Evolutionary conservation across 2,797 vertebrate genomes (phyloP).

Genomic region (Crax fasciolata): DNA sequence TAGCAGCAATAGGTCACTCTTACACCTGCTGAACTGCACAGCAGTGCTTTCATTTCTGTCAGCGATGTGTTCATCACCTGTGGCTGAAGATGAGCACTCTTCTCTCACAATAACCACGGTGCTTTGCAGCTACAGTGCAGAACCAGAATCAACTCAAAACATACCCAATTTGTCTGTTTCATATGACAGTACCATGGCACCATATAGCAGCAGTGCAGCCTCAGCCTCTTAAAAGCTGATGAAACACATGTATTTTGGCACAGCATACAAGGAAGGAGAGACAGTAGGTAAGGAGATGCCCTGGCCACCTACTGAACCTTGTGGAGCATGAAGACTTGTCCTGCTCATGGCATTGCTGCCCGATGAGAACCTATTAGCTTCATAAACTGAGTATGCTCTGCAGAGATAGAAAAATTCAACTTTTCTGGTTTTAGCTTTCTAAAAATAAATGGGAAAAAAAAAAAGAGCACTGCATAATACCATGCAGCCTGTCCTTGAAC

Average conservation of each 20-base stretch:
- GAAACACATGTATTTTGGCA: neutral
- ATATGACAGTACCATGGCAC: fast-evolving
- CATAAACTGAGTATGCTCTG: neutral
- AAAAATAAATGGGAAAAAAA: neutral
- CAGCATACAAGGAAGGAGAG: neutral
- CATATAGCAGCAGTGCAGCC: fast-evolving
- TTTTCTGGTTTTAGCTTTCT: neutral
- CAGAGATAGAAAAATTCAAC: neutral
- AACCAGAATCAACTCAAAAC: neutral
- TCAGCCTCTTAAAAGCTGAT: neutral
- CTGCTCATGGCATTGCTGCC: neutral
- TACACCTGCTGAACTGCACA: neutral
- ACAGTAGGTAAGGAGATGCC: neutral
- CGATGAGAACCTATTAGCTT: neutral
- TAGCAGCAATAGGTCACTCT: neutral
- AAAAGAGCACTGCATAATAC: neutral
- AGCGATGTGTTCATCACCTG: neutral
- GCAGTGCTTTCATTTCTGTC: neutral
- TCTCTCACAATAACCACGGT: neutral
- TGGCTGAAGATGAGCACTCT: neutral
- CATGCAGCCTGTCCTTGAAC: neutral
- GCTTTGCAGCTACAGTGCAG: neutral
- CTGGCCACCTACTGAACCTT: neutral
- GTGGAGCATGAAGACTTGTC: neutral
- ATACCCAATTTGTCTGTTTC: neutral